Evolutionary conservation across 2,113 vertebrate species (phyloP).

Genomic region (Xenopus tropicalis): DNA sequence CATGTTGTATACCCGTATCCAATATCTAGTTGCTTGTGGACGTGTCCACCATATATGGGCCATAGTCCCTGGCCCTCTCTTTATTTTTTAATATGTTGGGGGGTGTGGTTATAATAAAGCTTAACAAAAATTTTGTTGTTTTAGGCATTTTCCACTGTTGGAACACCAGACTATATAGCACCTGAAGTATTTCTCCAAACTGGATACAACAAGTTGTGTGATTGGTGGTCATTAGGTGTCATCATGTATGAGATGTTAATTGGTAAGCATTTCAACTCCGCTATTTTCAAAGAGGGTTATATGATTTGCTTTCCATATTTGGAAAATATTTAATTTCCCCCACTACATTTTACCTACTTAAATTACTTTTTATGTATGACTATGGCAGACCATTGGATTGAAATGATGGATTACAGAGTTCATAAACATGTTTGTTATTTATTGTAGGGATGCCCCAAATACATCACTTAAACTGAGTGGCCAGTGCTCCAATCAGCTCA

Average conservation of each 20-base stretch:
- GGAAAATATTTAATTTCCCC: not conserved
- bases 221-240: slow-evolving; percentile 96
- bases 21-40: too few relatives aligned
- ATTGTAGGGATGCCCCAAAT: too few relatives aligned
- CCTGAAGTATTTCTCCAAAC: slow-evolving; percentile 97
- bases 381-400: too few relatives aligned
- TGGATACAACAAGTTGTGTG: slow-evolving; percentile 95
- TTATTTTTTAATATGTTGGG: too few relatives aligned
- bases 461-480: too few relatives aligned
- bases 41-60: too few relatives aligned
- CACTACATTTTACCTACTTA: not conserved
- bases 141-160: slow-evolving; percentile 94
- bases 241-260: slow-evolving; percentile 99
- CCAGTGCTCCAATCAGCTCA: too few relatives aligned
- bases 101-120: too few relatives aligned
- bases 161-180: slow-evolving; percentile 95
- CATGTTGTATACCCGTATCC: too few relatives aligned
- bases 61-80: too few relatives aligned
- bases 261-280: slow-evolving; percentile 65
- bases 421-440: too few relatives aligned
- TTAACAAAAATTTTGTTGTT: slow-evolving; percentile 38
- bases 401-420: too few relatives aligned
- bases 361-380: slow-evolving; percentile 4
- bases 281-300: not conserved
- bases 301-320: not conserved